Evolutionary conservation across 2,888 invertebrate species (phyloP).

Genomic region (Protophormia terraenovae): DNA sequence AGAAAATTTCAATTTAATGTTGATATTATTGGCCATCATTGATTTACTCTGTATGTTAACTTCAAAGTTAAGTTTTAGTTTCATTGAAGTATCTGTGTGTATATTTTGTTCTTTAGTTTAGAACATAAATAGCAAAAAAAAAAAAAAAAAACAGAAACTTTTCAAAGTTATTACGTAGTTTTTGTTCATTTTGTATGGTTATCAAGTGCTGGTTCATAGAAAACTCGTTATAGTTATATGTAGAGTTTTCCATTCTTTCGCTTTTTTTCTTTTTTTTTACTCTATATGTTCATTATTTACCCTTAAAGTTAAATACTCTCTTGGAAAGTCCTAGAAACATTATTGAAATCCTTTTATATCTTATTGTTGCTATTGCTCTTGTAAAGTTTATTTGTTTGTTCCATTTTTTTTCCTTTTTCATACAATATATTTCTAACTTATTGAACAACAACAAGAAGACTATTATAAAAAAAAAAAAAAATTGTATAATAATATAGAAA

Average conservation of each 20-base stretch:
- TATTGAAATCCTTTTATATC: slow-evolving; percentile 51
- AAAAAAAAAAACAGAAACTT: too few relatives aligned
- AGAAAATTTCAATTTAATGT: slow-evolving; percentile 20
- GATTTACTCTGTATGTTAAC: slow-evolving; percentile 28
- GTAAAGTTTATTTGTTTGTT: slow-evolving; percentile 20
- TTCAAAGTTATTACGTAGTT: slow-evolving; percentile 45
- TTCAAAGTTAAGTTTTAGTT: slow-evolving; percentile 11
- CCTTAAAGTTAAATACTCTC: slow-evolving; percentile 57
- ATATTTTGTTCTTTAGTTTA: neutral
- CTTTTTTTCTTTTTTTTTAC: neutral
- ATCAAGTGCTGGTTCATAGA: slow-evolving; percentile 17
- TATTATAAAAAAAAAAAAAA: too few relatives aligned
- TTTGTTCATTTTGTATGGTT: slow-evolving; percentile 13
- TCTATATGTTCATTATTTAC: slow-evolving; percentile 30
- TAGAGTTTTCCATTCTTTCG: neutral
- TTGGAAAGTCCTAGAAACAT: slow-evolving; percentile 50
- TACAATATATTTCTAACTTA: slow-evolving; percentile 44
- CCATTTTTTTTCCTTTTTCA: neutral
- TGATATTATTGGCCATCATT: slow-evolving; percentile 41
- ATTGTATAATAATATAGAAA: neutral
- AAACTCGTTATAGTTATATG: slow-evolving; percentile 10
- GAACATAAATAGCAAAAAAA: slow-evolving; percentile 27
- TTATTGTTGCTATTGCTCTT: slow-evolving; percentile 38
- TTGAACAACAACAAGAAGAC: slow-evolving; percentile 25
- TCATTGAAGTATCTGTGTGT: neutral